Conservation (phyloP, 2,797 vertebrate genomes). For the Oophaga sylvatica region DNA sequence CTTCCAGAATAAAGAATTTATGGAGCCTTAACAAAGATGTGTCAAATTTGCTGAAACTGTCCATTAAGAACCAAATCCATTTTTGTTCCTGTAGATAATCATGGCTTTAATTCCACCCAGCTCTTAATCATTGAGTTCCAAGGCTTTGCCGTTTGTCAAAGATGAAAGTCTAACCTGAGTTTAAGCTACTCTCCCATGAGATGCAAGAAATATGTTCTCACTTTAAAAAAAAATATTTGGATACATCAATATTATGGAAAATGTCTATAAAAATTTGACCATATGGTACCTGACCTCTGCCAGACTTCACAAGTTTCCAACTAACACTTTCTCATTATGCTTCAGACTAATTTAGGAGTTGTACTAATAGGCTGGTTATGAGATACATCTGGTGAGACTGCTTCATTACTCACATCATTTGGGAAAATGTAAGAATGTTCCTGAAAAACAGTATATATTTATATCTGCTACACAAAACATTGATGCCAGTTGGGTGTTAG, state of each 20-base stretch:
- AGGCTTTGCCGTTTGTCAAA: background rate
- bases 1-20: too few species aligned
- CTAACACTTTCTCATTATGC: conserved; percentile 26
- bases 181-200: background rate
- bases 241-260: conserved; percentile 23
- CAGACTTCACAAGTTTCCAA: conserved; percentile 29
- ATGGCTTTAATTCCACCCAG: background rate
- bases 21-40: background rate
- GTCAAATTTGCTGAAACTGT: background rate
- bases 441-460: conserved; percentile 7
- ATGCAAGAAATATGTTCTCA: background rate
- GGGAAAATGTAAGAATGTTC: background rate
- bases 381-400: conserved; percentile 7
- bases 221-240: background rate
- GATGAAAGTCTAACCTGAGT: conserved; percentile 17
- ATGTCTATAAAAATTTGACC: conserved; percentile 7
- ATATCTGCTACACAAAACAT: background rate
- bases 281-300: conserved; percentile 28
- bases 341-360: conserved; percentile 35
- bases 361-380: conserved; percentile 25
- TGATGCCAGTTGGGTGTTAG: background rate
- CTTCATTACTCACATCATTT: conserved; percentile 4
- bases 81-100: background rate
- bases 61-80: background rate
- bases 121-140: background rate